Evolutionary conservation across 2,888 invertebrate genomes (phyloP).

Genomic region (Unio delphinus): DNA sequence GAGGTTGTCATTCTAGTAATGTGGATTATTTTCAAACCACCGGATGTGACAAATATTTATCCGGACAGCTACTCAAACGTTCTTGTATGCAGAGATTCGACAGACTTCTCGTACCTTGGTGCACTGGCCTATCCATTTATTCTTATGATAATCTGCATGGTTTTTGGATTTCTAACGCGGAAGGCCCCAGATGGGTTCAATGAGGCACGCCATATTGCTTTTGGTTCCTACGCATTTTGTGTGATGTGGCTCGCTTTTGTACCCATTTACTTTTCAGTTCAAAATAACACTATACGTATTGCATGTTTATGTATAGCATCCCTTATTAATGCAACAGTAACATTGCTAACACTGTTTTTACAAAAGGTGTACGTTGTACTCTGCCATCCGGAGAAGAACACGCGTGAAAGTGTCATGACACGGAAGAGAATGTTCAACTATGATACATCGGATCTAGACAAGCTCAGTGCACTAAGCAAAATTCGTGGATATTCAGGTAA

Average conservation of each 20-base stretch:
- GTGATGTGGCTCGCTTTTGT: conserved; percentile 77
- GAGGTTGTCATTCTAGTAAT: conserved; percentile 73
- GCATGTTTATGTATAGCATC: conserved; percentile 75
- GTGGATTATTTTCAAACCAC: conserved; percentile 74
- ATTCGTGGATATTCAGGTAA: background rate
- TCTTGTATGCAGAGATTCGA: conserved; percentile 71
- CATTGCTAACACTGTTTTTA: conserved; percentile 75
- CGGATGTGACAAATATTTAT: conserved; percentile 65
- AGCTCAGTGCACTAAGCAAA: conserved; percentile 24
- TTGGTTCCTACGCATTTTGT: conserved; percentile 76
- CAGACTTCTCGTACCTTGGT: conserved; percentile 73
- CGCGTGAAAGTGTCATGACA: conserved; percentile 75
- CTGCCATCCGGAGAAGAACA: conserved; percentile 76
- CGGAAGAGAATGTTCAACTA: conserved; percentile 28
- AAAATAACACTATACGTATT: conserved; percentile 73
- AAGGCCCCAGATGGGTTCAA: conserved; percentile 78
- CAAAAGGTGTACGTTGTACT: conserved; percentile 77
- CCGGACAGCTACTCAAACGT: conserved; percentile 66
- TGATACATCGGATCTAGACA: conserved; percentile 23
- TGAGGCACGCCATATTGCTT: conserved; percentile 76
- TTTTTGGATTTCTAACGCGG: conserved; percentile 76
- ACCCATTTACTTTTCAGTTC: conserved; percentile 74
- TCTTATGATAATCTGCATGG: conserved; percentile 74
- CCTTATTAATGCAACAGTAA: conserved; percentile 75
- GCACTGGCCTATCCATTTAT: conserved; percentile 75